Evolutionary conservation across 2,113 vertebrate genomes (phyloP).

Genomic region (Emydocephalus ijimae): DNA sequence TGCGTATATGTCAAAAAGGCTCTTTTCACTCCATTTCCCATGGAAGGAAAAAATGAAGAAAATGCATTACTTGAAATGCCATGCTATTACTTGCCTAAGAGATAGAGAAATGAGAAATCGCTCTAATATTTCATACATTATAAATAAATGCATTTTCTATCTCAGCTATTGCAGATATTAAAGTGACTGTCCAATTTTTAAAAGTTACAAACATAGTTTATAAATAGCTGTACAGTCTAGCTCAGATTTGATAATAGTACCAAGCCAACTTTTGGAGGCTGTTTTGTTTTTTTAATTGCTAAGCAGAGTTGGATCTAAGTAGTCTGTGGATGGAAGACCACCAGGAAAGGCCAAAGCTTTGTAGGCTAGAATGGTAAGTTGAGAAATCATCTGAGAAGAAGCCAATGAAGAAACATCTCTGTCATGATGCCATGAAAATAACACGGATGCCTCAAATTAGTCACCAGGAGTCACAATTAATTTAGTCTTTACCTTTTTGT

Average conservation of each 20-base stretch:
- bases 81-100: conserved; percentile 33
- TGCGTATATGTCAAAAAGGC: conserved; percentile 38
- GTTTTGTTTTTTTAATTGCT: neutral
- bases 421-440: neutral
- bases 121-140: conserved; percentile 10
- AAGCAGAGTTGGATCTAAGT: neutral
- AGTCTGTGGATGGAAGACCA: neutral
- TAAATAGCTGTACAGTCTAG: conserved; percentile 4
- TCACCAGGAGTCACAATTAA: neutral
- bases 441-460: neutral
- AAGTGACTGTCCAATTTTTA: neutral
- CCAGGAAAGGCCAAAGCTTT: neutral
- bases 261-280: neutral
- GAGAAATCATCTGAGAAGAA: neutral
- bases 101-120: conserved; percentile 19
- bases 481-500: neutral
- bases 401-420: neutral
- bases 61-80: conserved; percentile 32
- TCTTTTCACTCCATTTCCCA: conserved; percentile 33
- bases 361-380: neutral
- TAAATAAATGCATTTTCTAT: conserved; percentile 29
- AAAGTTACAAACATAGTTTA: conserved; percentile 1
- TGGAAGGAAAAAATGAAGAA: conserved; percentile 31
- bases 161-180: neutral
- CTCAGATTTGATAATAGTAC: neutral